These are phyloP conservation scores for Acanthornis magna DNA, from an alignment of 2,797 vertebrate species.

Conservation along the genomic window DNA sequence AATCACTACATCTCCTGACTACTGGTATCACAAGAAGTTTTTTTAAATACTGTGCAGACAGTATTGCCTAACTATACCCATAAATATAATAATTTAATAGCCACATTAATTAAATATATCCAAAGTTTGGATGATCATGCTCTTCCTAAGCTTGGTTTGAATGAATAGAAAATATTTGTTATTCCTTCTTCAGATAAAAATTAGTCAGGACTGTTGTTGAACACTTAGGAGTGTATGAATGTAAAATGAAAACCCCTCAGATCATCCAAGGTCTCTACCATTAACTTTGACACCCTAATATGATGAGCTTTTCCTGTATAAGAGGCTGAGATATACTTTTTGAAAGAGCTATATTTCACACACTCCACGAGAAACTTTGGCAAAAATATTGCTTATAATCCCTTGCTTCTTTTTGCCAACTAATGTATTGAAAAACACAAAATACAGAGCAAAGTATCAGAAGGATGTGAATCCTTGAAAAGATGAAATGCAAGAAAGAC, in stretches of 20 bases:
- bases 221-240: not conserved
- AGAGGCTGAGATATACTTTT: not conserved
- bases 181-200: not conserved
- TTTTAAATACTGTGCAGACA: not conserved
- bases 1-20: slow-evolving; percentile 5
- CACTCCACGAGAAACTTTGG: not conserved
- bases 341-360: not conserved
- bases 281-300: not conserved
- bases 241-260: not conserved
- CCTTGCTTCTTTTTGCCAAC: not conserved
- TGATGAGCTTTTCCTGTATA: not conserved
- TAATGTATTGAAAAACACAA: not conserved
- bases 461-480: not conserved
- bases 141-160: not conserved
- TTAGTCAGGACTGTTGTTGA: not conserved
- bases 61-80: slow-evolving; percentile 2
- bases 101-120: slow-evolving; percentile 30
- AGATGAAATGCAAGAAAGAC: not conserved
- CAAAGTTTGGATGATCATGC: not conserved
- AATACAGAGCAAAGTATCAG: not conserved
- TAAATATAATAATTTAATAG: slow-evolving; percentile 10
- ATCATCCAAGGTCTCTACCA: not conserved
- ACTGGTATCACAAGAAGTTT: not conserved
- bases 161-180: not conserved
- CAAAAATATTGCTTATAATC: not conserved